Evolutionary conservation across 2,113 vertebrate species (phyloP).

Genomic region (Sceloporus undulatus): DNA sequence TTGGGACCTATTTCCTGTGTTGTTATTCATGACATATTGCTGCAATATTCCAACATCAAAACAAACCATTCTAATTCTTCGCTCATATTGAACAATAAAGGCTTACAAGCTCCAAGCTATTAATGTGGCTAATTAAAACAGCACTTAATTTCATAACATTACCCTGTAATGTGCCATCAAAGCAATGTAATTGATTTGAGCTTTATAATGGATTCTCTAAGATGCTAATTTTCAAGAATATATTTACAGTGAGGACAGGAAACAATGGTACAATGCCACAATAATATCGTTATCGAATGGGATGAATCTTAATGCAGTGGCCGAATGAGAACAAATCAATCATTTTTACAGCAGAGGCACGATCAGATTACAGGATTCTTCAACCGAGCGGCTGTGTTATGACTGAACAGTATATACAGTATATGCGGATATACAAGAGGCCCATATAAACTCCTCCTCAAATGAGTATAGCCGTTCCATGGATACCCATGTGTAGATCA

Average conservation of each 20-base stretch:
- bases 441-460: background rate
- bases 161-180: conserved; percentile 34
- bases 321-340: conserved; percentile 25
- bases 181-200: conserved; percentile 19
- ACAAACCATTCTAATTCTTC: conserved; percentile 5
- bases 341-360: conserved; percentile 15
- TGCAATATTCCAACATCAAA: conserved; percentile 14
- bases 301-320: conserved; percentile 19
- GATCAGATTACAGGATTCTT: background rate
- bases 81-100: conserved; percentile 7
- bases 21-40: background rate
- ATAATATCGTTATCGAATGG: conserved; percentile 8
- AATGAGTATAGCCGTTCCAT: background rate
- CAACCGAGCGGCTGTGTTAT: background rate
- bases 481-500: background rate
- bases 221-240: conserved; percentile 32
- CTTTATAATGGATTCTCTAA: conserved; percentile 33
- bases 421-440: background rate
- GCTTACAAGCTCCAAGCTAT: conserved; percentile 28
- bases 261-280: conserved; percentile 33
- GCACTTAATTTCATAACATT: conserved; percentile 43
- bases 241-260: conserved; percentile 44
- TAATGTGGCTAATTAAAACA: conserved; percentile 39
- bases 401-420: background rate
- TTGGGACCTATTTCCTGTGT: background rate